Evolutionary conservation across 2,888 invertebrate species (phyloP).

Genomic region (Globia sparganii): DNA sequence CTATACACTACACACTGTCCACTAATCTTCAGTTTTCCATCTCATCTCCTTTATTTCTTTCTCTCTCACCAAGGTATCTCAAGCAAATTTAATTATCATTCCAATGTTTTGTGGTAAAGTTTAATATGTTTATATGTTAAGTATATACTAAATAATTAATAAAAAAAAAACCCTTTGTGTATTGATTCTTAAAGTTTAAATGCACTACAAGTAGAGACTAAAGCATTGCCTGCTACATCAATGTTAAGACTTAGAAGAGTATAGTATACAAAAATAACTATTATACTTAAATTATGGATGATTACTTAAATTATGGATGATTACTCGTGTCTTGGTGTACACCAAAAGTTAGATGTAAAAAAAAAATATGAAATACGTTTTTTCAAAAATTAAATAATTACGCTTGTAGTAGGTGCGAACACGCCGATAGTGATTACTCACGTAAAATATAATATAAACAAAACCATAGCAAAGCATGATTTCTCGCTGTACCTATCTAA

Average conservation of each 20-base stretch:
- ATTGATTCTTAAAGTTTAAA: slow-evolving; percentile 74
- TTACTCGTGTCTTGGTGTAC: slow-evolving; percentile 83
- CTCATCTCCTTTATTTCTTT: slow-evolving; percentile 68
- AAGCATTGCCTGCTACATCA: slow-evolving; percentile 85
- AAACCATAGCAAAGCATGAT: slow-evolving; percentile 79
- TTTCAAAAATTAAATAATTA: slow-evolving; percentile 75
- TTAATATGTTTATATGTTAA: slow-evolving; percentile 69
- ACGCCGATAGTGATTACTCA: slow-evolving; percentile 80
- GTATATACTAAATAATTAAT: slow-evolving; percentile 75
- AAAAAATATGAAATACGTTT: slow-evolving; percentile 74
- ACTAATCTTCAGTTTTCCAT: slow-evolving; percentile 76
- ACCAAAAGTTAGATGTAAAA: slow-evolving; percentile 78
- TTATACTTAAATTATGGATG: slow-evolving; percentile 70
- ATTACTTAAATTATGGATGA: slow-evolving; percentile 70
- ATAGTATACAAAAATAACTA: slow-evolving; percentile 73
- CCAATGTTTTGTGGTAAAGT: slow-evolving; percentile 76
- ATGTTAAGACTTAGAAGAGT: slow-evolving; percentile 79
- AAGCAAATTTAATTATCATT: slow-evolving; percentile 90
- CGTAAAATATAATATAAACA: slow-evolving; percentile 66
- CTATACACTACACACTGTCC: slow-evolving; percentile 69
- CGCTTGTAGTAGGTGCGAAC: slow-evolving; percentile 84
- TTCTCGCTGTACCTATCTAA: slow-evolving; percentile 71
- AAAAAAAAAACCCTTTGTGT: slow-evolving; percentile 65
- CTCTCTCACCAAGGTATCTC: slow-evolving; percentile 75
- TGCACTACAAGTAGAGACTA: slow-evolving; percentile 87